Evolutionary conservation across 2,797 vertebrate genomes (phyloP), one percentile per base, ranked within the genome.

Genomic region (Sebastes nivosus): DNA sequence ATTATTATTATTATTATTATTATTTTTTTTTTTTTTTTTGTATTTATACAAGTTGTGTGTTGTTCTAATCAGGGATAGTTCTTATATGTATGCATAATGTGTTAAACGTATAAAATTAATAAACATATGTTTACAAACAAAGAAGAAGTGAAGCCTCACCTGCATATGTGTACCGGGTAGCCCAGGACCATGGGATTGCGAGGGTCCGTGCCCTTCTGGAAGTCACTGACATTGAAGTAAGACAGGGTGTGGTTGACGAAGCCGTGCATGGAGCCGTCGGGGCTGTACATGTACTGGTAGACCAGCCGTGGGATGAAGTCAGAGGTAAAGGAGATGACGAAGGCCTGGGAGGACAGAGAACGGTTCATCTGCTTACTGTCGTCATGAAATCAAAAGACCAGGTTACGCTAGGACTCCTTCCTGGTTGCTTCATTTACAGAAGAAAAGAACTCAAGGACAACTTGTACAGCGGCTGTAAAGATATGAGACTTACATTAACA

Each of bases 281-380:
- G 87, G 87, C 98, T 99, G 96, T 98, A 99, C 92, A 96, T 96
- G 90, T 99, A 97, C 88, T 97, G 96, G 94, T 99, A 99, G 71
- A 99, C 98, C 81, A 99, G 96, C 77, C 98, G 97, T 18, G 98
- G 98, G 94, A 99, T 98, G 96, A 99, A 99, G 95, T 99, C 98
- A 0, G 98, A 99, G 2, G 98, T 99, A 94, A 99, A 99, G 77
- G 98, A 95, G 86, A 99, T 99, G 89, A 99, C 98, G 34, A 99
- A 99, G 9, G 98, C 98, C 98, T 99, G 93, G 4, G 68, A 52
- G 87, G 90, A 93, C 75, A 93, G 84, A 82, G 29, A 79, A 36
- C 3, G 0, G 6, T 6, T 22, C 4, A 8, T 57, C 14, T 18
- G 24, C 38, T 18, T 8, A 76, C 6, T 29, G 42, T 59, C 3